Evolutionary conservation across 1,140 invertebrate species (phyloP).

Genomic region (Aphidius gifuensis): DNA sequence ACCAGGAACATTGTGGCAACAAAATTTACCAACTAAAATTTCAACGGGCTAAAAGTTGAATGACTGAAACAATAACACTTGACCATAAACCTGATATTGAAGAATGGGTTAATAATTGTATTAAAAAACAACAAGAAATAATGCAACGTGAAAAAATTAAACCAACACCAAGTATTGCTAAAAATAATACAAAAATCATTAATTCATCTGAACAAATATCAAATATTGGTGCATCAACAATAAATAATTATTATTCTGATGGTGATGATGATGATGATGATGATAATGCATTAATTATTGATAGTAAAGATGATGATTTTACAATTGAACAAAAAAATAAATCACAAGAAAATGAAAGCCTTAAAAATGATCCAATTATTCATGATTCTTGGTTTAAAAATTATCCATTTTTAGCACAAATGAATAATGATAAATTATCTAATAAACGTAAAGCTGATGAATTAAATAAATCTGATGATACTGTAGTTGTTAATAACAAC

Average conservation of each 20-base stretch:
- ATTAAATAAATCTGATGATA: background rate
- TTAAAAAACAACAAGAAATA: slow-evolving; percentile 22
- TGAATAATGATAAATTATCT: background rate
- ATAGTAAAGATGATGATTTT: slow-evolving; percentile 30
- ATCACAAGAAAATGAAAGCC: too few relatives aligned
- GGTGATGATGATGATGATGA: slow-evolving; percentile 33
- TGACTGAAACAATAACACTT: slow-evolving; percentile 32
- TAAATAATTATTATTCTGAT: slow-evolving; percentile 1
- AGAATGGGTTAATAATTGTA: slow-evolving; percentile 42
- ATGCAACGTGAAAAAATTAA: slow-evolving; percentile 19
- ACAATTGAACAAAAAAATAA: background rate
- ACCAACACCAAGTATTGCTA: slow-evolving; percentile 5
- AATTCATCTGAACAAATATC: slow-evolving; percentile 20
- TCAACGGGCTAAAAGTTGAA: background rate
- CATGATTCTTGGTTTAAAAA: too few relatives aligned
- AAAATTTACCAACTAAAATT: slow-evolving; percentile 20
- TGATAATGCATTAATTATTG: slow-evolving; percentile 29
- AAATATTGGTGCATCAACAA: slow-evolving; percentile 9
- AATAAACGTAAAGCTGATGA: slow-evolving; percentile 13
- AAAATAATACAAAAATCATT: slow-evolving; percentile 14
- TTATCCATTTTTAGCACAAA: too few relatives aligned
- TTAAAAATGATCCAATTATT: too few relatives aligned
- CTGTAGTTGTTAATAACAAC: background rate
- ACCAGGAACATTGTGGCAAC: slow-evolving; percentile 22
- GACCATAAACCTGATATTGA: slow-evolving; percentile 38